Evolutionary conservation across 2,888 invertebrate genomes (phyloP), one percentile per base, ranked within the genome.

Genomic region (Andrena bucephala): DNA sequence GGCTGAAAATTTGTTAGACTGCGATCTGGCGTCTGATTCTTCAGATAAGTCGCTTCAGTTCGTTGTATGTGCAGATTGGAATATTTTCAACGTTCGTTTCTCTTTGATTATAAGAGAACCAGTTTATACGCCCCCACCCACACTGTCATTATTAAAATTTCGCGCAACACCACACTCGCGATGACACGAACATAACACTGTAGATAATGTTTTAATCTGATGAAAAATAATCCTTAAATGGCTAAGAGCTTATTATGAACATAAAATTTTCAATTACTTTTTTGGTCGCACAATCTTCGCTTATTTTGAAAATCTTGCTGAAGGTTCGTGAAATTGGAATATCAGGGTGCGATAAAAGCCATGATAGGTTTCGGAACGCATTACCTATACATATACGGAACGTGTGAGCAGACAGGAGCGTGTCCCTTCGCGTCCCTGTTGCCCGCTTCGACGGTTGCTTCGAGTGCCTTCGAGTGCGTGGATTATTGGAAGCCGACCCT

Each of bases 401-500:
- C 13, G n/a, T n/a, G 54, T n/a, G 57, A 33, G 70, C 65, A 62
- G 57, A 42, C 77, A 48, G 62, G 10, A 8, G 57, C 72, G 59
- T 50, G 29, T 79, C 33, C 27, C 31, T n/a, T 63, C 81, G 52
- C 27, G 27, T 52, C 54, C 65, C 73, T 57, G 67, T 77, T 66
- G 72, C 42, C 62, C 48, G 63, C 42, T 60, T 68, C 68, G 72
- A 59, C 78, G 68, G 79, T 72, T 73, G 70, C 73, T 62, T 81
- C 65, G 73, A 78, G 68, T 69, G 31, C 27, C 52, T 60, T 75
- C 31, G 76, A 76, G 83, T 69, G 77, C 69, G 54, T 54, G 81
- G 74, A 85, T 81, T 77, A 83, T 85, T 77, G 84, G 77, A 81
- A 87, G 87, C 84, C 86, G 86, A 84, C 83, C 84, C 86, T 87